phyloP scores from a whole-genome alignment of 1,140 invertebrate genomes.

The Cydia pomonella region DNA sequence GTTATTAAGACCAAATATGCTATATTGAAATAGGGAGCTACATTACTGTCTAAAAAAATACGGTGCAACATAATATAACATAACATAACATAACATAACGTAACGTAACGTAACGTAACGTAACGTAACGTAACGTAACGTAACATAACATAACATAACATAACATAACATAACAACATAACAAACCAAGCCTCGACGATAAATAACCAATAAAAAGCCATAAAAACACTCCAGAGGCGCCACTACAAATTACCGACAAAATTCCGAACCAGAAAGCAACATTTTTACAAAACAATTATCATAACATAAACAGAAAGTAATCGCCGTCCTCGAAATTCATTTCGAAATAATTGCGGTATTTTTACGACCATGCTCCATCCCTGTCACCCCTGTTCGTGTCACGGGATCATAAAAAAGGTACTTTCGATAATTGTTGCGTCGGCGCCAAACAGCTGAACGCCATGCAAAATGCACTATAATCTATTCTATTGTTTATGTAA shows the following conservation, averaged over 20 bases:
- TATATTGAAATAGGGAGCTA: no score
- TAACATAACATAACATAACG: no score
- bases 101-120: no score
- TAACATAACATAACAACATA: not conserved
- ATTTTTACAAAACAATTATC: slow-evolving; percentile 33
- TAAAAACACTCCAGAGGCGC: slow-evolving; percentile 4
- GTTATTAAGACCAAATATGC: no score
- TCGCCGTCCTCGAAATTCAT: slow-evolving; percentile 13
- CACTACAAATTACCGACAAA: slow-evolving; percentile 23
- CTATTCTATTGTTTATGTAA: not conserved
- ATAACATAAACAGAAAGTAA: slow-evolving; percentile 28
- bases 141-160: not conserved
- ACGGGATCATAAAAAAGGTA: slow-evolving; percentile 25
- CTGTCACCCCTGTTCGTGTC: slow-evolving; percentile 30
- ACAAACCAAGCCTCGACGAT: not conserved
- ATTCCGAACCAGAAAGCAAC: slow-evolving; percentile 8
- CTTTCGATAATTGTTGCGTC: slow-evolving; percentile 21
- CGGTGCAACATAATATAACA: not conserved
- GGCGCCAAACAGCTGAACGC: not conserved
- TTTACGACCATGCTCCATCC: slow-evolving; percentile 17
- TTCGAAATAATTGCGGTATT: slow-evolving; percentile 26
- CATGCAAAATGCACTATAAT: slow-evolving; percentile 16
- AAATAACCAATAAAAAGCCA: slow-evolving; percentile 7
- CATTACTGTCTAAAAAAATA: not conserved
- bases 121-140: no score